phyloP scores from a whole-genome alignment of 2,797 vertebrate genomes.

The Gorsachius magnificus region DNA sequence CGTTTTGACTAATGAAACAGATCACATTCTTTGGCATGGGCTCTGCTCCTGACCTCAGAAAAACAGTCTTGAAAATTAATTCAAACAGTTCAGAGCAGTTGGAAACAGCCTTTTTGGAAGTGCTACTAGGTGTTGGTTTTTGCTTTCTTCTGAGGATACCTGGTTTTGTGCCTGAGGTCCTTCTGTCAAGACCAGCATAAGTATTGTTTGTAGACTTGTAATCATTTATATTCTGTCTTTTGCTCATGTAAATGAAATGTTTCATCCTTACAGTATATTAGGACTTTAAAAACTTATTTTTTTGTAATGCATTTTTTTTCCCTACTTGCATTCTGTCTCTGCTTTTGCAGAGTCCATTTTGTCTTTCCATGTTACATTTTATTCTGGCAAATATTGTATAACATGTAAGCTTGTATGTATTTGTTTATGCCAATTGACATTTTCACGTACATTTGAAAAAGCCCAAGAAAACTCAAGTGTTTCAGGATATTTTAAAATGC shows the following conservation, averaged over 20 bases:
- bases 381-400: not conserved
- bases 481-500: not conserved
- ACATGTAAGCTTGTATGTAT: not conserved
- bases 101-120: not conserved
- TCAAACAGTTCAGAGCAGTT: not conserved
- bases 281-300: not conserved
- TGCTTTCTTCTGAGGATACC: not conserved
- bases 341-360: not conserved
- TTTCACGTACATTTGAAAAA: not conserved
- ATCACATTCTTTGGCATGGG: constrained; percentile 5
- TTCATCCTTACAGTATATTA: not conserved
- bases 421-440: not conserved
- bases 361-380: not conserved
- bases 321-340: not conserved
- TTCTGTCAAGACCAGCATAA: not conserved
- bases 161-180: not conserved
- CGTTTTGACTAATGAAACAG: not conserved
- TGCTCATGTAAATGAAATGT: not conserved
- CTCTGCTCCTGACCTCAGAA: constrained; percentile 6
- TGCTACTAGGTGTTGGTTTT: not conserved
- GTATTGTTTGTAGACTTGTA: not conserved
- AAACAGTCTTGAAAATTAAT: constrained; percentile 23
- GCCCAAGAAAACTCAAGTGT: not conserved
- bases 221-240: not conserved
- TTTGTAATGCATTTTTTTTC: not conserved